Conservation (phyloP, 2,888 invertebrate genomes). For the Busseola fusca region DNA sequence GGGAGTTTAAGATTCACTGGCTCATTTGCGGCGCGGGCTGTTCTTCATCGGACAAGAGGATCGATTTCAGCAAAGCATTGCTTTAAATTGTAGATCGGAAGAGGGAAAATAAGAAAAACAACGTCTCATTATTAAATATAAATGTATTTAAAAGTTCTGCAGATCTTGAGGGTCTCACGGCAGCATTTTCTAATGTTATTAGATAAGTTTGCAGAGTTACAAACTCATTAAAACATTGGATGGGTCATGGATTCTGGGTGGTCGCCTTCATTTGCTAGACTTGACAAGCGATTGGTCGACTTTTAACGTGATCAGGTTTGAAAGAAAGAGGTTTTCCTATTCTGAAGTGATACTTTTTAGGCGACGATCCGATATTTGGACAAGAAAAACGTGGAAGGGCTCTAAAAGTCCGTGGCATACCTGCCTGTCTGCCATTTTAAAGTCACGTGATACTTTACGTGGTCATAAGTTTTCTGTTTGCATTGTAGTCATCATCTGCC, state of each 20-base stretch:
- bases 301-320: neutral
- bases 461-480: too few species aligned
- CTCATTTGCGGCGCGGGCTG: too few species aligned
- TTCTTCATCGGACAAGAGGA: too few species aligned
- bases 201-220: constrained; percentile 25
- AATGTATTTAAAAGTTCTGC: constrained; percentile 37
- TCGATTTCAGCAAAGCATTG: neutral
- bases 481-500: too few species aligned
- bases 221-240: constrained; percentile 30
- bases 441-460: too few species aligned
- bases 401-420: too few species aligned
- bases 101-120: neutral
- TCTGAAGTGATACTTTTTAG: too few species aligned
- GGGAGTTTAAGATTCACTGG: too few species aligned
- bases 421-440: too few species aligned
- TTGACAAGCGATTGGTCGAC: neutral
- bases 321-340: neutral
- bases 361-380: too few species aligned
- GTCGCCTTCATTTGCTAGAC: too few species aligned
- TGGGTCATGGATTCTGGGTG: neutral
- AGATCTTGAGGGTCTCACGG: constrained; percentile 7
- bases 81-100: neutral
- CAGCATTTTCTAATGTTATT: constrained; percentile 1
- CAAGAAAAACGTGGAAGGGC: too few species aligned
- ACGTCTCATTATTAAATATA: neutral